phyloP scores from a whole-genome alignment of 2,797 vertebrate species.

The Limnodromus scolopaceus region DNA sequence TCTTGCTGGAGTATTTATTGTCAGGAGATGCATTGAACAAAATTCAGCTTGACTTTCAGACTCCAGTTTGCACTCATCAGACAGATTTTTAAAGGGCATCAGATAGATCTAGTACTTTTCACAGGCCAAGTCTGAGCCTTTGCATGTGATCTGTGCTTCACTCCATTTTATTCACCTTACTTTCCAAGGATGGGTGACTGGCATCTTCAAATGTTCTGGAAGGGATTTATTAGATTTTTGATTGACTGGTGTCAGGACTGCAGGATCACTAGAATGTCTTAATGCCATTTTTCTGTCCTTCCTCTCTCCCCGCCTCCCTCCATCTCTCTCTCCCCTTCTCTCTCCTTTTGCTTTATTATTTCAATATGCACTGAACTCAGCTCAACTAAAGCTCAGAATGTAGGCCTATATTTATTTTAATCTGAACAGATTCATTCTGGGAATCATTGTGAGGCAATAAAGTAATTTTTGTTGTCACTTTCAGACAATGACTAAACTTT shows the following conservation, averaged over 20 bases:
- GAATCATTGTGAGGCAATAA: neutral
- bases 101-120: neutral
- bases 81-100: neutral
- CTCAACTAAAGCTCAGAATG: neutral
- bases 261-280: neutral
- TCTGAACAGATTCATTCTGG: neutral
- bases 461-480: neutral
- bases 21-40: neutral
- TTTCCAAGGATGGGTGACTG: neutral
- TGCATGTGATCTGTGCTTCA: neutral
- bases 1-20: neutral
- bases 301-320: no score
- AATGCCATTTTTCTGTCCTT: neutral
- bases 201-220: neutral
- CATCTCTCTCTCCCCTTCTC: no score
- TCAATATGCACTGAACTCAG: neutral
- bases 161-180: neutral
- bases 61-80: neutral
- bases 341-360: neutral
- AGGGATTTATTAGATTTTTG: neutral
- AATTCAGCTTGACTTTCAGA: neutral
- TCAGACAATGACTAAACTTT: neutral
- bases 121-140: neutral
- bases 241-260: neutral
- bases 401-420: neutral